Evolutionary conservation across 2,888 invertebrate genomes (phyloP), one percentile per base, ranked within the genome.

Genomic region (Rotaria sp.): DNA sequence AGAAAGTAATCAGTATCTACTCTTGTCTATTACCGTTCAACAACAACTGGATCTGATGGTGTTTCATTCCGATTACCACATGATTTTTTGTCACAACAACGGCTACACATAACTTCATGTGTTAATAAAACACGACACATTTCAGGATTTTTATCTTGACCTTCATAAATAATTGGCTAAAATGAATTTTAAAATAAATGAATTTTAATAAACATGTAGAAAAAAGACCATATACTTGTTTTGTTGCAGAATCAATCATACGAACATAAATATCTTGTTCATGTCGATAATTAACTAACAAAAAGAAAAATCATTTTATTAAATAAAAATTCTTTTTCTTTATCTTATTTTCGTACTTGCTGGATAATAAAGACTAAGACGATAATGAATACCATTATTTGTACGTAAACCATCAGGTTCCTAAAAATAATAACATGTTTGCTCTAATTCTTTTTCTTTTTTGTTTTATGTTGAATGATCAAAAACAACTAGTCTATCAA

Each of bases 61-160:
- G 99, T 99, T 93, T 99, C 99, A 91, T 99, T 99, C 91, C 99
- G 94, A 92, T 99, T 99, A 84, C 99, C 99, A 92, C 99, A 99
- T 92, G 98, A 98, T 92, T 99, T 99, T 93, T 99, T 99, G 93
- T 99, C 99, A 93, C 99, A 99, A 93, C 99, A 99, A 89, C 99
- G 98, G 93, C 98, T 99, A 95, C 98, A 99, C 98, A 99, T 99
- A 88, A 99, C 97, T 93, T 99, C 99, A 92, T 99, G 99, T 88
- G 99, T 99, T 97, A 99, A 93, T 87, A 99, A 93, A 84, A 99
- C 99, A 90, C 99, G 93, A 92, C 98, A 98, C 99, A 99, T 99
- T 93, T 99, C 99, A 48, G 99, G 99, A 93, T 99, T 99, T 92
- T 99, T 99, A 92, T 99, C 99, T 92, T 99, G 99, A 86, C 99